phyloP scores from a whole-genome alignment of 2,113 vertebrate species.

The Bambusicola thoracicus region DNA sequence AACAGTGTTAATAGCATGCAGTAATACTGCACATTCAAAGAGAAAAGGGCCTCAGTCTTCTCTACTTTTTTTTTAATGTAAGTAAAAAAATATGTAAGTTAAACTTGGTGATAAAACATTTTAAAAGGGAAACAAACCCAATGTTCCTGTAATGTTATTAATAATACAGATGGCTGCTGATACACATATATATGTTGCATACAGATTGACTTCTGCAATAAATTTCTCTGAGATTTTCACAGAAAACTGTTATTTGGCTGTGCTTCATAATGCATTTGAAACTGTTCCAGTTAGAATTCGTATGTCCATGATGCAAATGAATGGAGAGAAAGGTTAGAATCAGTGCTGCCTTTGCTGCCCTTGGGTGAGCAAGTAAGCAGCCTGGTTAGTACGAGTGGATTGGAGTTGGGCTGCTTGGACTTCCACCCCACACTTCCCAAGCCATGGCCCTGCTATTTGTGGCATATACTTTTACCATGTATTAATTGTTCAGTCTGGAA shows the following conservation, averaged over 20 bases:
- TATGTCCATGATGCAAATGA: neutral
- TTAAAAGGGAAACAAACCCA: neutral
- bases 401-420: neutral
- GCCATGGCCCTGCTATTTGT: neutral
- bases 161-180: neutral
- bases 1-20: neutral
- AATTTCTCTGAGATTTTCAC: neutral
- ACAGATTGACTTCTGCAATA: neutral
- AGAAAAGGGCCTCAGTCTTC: neutral
- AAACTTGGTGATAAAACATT: neutral
- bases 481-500: neutral
- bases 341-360: neutral
- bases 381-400: neutral
- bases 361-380: neutral
- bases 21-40: neutral
- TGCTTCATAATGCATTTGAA: neutral
- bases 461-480: neutral
- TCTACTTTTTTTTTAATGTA: neutral
- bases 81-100: neutral
- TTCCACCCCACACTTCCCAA: neutral
- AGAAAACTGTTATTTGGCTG: neutral
- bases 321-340: neutral
- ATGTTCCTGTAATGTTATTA: neutral
- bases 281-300: neutral
- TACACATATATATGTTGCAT: neutral